phyloP scores from a whole-genome alignment of 2,888 invertebrate species.

The Brachylomia viminalis region DNA sequence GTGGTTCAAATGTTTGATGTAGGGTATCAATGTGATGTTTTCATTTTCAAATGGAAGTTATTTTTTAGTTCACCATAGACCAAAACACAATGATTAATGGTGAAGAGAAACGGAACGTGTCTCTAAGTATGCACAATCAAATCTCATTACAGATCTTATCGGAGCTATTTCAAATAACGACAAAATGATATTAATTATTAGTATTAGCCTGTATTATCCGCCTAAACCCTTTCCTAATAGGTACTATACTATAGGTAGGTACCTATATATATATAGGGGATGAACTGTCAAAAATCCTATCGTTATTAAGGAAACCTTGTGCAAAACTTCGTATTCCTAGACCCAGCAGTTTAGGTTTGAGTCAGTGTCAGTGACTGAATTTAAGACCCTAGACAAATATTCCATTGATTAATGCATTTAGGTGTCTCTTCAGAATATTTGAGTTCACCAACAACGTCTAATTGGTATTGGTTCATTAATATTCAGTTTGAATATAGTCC shows the following conservation, averaged over 20 bases:
- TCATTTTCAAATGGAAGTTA: neutral
- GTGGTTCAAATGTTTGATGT: neutral
- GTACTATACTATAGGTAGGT: neutral
- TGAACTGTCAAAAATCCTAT: neutral
- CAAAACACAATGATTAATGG: neutral
- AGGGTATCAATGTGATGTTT: neutral
- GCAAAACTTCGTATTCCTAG: neutral
- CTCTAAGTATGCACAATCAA: neutral
- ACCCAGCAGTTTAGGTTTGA: neutral
- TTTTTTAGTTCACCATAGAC: neutral
- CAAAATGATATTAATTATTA: neutral
- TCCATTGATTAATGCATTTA: conserved; percentile 32
- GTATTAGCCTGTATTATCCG: neutral
- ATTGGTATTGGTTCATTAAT: conserved; percentile 75
- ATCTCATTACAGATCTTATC: neutral
- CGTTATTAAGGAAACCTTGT: neutral
- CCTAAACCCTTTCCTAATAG: neutral
- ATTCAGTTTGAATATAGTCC: conserved; percentile 82
- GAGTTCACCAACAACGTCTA: conserved; percentile 58
- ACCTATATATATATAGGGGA: neutral
- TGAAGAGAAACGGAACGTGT: neutral
- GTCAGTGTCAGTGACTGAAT: neutral
- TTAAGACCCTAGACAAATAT: conserved; percentile 5
- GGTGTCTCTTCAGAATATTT: conserved; percentile 44
- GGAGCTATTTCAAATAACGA: neutral